Conservation (phyloP, 2,888 invertebrate genomes). For the Agriopis leucophaearia region DNA sequence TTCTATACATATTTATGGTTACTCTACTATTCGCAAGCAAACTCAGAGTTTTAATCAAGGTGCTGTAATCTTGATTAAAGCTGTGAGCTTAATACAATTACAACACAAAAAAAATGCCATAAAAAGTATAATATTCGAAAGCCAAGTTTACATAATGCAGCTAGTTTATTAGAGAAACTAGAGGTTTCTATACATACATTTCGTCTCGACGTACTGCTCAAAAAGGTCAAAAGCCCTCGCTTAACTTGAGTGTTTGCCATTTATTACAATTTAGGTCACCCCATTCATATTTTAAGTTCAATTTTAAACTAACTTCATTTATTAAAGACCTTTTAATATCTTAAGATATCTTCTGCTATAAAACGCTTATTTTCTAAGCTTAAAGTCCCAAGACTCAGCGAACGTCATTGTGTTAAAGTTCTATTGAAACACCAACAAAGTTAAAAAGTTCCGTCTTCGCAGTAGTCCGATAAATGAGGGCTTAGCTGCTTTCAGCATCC, state of each 20-base stretch:
- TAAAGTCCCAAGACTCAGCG: conserved; percentile 28
- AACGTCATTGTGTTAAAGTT: conserved; percentile 49
- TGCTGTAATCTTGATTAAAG: too few relatives aligned
- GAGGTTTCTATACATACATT: too few relatives aligned
- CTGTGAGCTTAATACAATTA: too few relatives aligned
- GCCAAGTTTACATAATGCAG: too few relatives aligned
- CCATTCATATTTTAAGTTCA: conserved; percentile 13
- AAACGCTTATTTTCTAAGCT: conserved; percentile 46
- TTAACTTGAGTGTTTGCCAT: background rate
- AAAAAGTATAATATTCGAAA: too few relatives aligned
- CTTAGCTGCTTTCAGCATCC: conserved; percentile 33
- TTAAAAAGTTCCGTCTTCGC: conserved; percentile 46
- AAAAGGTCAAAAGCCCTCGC: background rate
- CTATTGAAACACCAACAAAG: conserved; percentile 49
- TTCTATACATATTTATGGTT: too few relatives aligned
- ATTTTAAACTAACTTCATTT: conserved; percentile 15
- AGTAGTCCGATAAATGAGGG: conserved; percentile 47
- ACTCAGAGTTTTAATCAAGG: too few relatives aligned
- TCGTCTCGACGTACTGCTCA: background rate
- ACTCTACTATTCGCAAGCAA: too few relatives aligned
- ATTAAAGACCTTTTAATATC: conserved; percentile 22
- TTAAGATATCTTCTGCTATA: conserved; percentile 36
- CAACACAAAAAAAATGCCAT: too few relatives aligned
- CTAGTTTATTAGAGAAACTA: too few relatives aligned
- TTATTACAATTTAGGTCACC: conserved; percentile 6